Evolutionary conservation across 2,888 invertebrate species (phyloP), one percentile per base, ranked within the genome.

Genomic region (Carcina quercana): DNA sequence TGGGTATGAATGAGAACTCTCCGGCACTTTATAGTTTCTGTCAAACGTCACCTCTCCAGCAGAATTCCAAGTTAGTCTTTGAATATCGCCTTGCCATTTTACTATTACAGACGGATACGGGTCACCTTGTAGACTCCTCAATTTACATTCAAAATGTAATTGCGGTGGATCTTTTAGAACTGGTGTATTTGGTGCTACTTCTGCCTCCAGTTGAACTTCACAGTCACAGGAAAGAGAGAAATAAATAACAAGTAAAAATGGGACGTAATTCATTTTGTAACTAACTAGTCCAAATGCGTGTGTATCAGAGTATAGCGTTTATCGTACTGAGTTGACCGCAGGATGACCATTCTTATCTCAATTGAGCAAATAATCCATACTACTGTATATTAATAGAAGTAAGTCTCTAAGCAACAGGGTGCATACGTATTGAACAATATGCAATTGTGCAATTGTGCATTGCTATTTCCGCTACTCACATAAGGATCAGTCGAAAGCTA

Each of bases 201-300:
- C 66, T 24, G n/a, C 11, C 24, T 8, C 12, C 24, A 7, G 17
- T 5, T 17, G 17, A 5, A 24, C 11, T 24, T 3, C 53, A 24
- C 56, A 45, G 38, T 60, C 56, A 36, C 61, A 49, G 34, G 50
- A 46, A 28, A 45, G 13, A 46, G 53, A 29, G 22, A 52, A 45
- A 33, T 66, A 38, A 22, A 60, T 21, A 51, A 45, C 20, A 26
- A 53, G 32, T 24, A 54, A 35, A 35, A 47, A 47, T 47, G n/a
- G n/a, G n/a, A n/a, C n/a, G n/a, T n/a, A n/a, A n/a, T 56, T 65
- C 70, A 69, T 70, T 41, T 52, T 62, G 59, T 28, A 43, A 36
- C 46, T 40, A n/a, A n/a, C n/a, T n/a, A n/a, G n/a, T n/a, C n/a
- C n/a, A n/a, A n/a, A n/a, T n/a, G n/a, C n/a, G n/a, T n/a, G n/a